Conservation (phyloP, 2,797 vertebrate genomes). For the Acanthornis magna region DNA sequence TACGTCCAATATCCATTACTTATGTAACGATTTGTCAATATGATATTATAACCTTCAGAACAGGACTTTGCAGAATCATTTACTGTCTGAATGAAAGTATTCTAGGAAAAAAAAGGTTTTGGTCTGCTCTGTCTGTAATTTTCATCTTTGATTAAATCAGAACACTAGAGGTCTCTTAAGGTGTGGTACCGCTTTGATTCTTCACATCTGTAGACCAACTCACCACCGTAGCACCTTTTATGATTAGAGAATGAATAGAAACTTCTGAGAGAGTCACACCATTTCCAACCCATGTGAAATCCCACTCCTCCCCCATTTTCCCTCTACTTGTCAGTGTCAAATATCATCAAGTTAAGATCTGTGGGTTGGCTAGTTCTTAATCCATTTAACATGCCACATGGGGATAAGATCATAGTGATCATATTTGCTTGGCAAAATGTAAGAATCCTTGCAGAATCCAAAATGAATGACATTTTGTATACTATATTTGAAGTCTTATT, state of each 20-base stretch:
- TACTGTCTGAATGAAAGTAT: not conserved
- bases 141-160: not conserved
- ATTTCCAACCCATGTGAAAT: not conserved
- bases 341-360: not conserved
- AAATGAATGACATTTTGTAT: not conserved
- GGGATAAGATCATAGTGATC: not conserved
- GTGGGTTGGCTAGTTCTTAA: not conserved
- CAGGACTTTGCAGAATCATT: not conserved
- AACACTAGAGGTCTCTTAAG: not conserved
- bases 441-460: not conserved
- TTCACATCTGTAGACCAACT: not conserved
- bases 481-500: not conserved
- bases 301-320: not conserved
- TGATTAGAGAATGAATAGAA: not conserved
- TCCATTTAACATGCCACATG: not conserved
- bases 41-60: not conserved
- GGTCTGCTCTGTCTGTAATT: not conserved
- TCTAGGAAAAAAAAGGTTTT: rapidly evolving
- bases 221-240: not conserved
- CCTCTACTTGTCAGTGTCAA: not conserved
- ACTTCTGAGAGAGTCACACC: not conserved
- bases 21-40: not conserved
- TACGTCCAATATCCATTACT: not conserved
- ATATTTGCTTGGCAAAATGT: not conserved
- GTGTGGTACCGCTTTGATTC: not conserved